phyloP scores from a whole-genome alignment of 2,797 vertebrate genomes.

The Aphelocoma californica region DNA sequence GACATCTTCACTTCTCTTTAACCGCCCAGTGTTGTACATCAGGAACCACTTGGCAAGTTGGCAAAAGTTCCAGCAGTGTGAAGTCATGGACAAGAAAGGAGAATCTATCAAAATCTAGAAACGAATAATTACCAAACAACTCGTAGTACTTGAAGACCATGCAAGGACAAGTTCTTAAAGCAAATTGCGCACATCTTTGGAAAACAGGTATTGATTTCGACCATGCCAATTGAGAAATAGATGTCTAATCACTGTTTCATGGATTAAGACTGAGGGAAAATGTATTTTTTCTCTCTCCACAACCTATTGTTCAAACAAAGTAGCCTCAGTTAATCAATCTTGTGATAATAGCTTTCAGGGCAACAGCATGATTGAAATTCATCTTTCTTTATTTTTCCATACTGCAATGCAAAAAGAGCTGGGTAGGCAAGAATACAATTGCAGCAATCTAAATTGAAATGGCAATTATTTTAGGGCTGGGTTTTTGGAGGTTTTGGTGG shows the following conservation, averaged over 20 bases:
- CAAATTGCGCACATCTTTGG: background rate
- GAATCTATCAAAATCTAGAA: background rate
- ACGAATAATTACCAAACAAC: background rate
- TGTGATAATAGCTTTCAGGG: conserved; percentile 23
- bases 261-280: background rate
- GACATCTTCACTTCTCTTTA: background rate
- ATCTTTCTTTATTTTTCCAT: background rate
- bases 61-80: background rate
- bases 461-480: background rate
- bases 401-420: background rate
- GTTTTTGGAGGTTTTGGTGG: background rate
- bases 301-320: conserved; percentile 36
- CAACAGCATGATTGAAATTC: background rate
- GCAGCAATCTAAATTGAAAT: background rate
- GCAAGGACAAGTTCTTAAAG: background rate
- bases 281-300: conserved; percentile 3
- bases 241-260: conserved; percentile 25
- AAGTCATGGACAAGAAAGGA: background rate
- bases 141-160: background rate
- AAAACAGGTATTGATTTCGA: conserved; percentile 12
- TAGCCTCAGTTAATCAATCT: conserved; percentile 44
- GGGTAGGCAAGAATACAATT: background rate
- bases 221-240: conserved; percentile 28
- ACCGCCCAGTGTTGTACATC: rapidly evolving
- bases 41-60: background rate